Base-by-base conservation (phyloP, 2,797 vertebrate genomes). In the Tragopan temminckii region DNA sequence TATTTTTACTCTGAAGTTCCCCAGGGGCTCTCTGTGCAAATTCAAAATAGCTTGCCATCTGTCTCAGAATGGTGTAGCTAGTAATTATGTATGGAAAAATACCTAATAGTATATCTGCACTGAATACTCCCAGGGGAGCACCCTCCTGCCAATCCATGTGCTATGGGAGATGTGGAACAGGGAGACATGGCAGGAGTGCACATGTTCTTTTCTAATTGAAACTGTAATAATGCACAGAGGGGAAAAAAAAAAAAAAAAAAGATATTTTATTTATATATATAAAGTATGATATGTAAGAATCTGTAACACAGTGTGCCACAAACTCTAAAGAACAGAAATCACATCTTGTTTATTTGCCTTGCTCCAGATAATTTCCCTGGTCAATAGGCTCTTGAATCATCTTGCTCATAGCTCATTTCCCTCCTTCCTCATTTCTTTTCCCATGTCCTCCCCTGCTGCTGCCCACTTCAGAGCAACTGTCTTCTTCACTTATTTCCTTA, bases 371-470 rank as follows among this genome's bases (percentile, higher is more conserved):
- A 58, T 68, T 77, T 85, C 14, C 36, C 23, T 46, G 19, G 19
- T n/a, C 63, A 40, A 23, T 15, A 59, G 33, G 27, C 24, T 92
- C 25, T 40, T 1, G 1, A 85, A 35, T 62, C 74, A 55, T 52
- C 24, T 59, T 55, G 13, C 38, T 75, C 35, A 68, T 35, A 52
- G 63, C 24, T 79, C 31, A 68, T 71, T 84, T 91, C 45, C 70
- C 18, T 79, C n/a, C 24, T 88, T 79, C 25, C 9, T 84, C 5
- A 8, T 66, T 89, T 64, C 11, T 93, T 91, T 86, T 71, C 57
- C 70, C 35, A 29, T 86, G 29, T 3, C 24, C 0, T 5, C 61
- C 38, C 64, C 40, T 57, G 11, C 14, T 80, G 52, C 55, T 71
- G 35, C 59, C 48, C 5, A 1, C 18, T 81, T 19, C 67, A 23